A percentile compares a stretch with the other conserved stretches of the same genome.
These are phyloP conservation scores for Cisticola juncidis DNA, from an alignment of 2,113 vertebrate genomes.

Conservation along the genomic window DNA sequence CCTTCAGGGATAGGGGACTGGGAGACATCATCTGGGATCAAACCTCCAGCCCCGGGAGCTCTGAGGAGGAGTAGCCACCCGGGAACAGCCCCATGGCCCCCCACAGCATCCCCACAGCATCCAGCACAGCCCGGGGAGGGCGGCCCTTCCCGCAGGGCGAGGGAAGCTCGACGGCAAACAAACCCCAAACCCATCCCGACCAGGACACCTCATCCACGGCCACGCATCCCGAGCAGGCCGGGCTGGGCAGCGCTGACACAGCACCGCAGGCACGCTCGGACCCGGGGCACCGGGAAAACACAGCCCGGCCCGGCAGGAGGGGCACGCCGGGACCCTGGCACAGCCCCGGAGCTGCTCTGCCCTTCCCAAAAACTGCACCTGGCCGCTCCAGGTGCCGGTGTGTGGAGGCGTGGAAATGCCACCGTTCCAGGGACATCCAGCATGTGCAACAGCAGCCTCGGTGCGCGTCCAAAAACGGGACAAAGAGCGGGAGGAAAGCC, in stretches of 20 bases:
- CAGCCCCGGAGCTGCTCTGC: no score
- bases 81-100: neutral
- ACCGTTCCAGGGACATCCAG: neutral
- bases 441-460: neutral
- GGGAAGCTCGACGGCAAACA: neutral
- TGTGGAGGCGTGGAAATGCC: accelerated
- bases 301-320: neutral
- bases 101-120: neutral
- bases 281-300: neutral
- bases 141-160: accelerated
- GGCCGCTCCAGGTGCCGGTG: neutral
- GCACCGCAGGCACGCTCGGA: accelerated
- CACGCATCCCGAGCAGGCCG: accelerated
- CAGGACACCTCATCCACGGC: accelerated
- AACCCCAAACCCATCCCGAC: neutral
- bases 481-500: neutral
- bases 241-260: neutral
- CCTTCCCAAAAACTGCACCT: accelerated
- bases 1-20: neutral
- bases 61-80: neutral
- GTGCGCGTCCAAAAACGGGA: neutral
- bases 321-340: no score
- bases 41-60: neutral
- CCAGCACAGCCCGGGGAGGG: neutral
- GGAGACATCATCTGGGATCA: neutral